Base-by-base conservation (phyloP, 1,140 invertebrate genomes). In the Dicyema japonicum region DNA sequence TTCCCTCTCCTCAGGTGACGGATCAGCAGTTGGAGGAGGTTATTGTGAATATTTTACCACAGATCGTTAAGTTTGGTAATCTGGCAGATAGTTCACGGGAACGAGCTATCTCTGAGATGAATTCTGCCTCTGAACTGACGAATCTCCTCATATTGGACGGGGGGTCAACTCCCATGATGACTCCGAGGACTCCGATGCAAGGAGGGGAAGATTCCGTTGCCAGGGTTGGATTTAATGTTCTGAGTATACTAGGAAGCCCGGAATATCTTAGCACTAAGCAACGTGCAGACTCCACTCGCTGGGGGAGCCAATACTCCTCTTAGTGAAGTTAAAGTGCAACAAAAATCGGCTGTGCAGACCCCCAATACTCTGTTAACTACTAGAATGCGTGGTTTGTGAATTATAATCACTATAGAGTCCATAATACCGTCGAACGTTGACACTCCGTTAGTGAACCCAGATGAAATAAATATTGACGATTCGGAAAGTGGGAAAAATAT, bases 351-450 rank as follows among this genome's bases (percentile, higher is more conserved):
- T 1, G 52, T 72, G 0, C 62, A 68, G 14, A 94, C 82, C 6
- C 82, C 82, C 2, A 94, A 94, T 46, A 85, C 75, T 4, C 65
- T 94, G 15, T 60, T 92, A n/a, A n/a, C n/a, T n/a, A n/a, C n/a
- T n/a, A n/a, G n/a, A n/a, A n/a, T n/a, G n/a, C n/a, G n/a, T n/a
- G n/a, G n/a, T n/a, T n/a, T n/a, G n/a, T n/a, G n/a, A n/a, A n/a
- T n/a, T n/a, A n/a, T n/a, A n/a, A n/a, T n/a, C n/a, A n/a, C n/a
- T n/a, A n/a, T n/a, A n/a, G n/a, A n/a, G n/a, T n/a, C n/a, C n/a
- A n/a, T n/a, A n/a, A n/a, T n/a, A n/a, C n/a, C n/a, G n/a, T n/a
- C n/a, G n/a, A n/a, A n/a, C n/a, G n/a, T n/a, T n/a, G n/a, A n/a
- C n/a, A n/a, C n/a, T n/a, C n/a, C n/a, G n/a, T n/a, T n/a, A n/a